phyloP scores from a whole-genome alignment of 2,888 invertebrate species.

The Mythimna impura region DNA sequence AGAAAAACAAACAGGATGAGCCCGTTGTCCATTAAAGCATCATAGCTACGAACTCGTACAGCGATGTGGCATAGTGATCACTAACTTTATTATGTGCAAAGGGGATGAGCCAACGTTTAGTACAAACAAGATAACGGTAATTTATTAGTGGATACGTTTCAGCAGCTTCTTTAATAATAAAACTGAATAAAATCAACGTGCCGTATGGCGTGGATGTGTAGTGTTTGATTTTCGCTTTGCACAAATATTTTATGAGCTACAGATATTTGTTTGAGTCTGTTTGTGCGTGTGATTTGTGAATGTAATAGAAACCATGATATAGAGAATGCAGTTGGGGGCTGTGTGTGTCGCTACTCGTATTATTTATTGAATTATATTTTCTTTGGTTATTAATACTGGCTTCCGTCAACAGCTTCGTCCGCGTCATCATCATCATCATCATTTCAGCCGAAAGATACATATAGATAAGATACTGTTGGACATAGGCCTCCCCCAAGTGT shows the following conservation, averaged over 20 bases:
- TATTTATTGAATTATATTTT: constrained; percentile 5
- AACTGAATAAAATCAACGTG: constrained; percentile 23
- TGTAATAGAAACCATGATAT: constrained; percentile 35
- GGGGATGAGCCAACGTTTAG: constrained; percentile 28
- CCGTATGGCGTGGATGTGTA: constrained; percentile 25
- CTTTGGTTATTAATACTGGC: background rate
- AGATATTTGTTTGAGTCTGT: constrained; percentile 49
- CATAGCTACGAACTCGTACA: constrained; percentile 17
- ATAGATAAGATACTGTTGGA: too few relatives aligned
- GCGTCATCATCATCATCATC: too few relatives aligned
- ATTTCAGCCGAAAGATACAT: too few relatives aligned
- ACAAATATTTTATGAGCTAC: constrained; percentile 52
- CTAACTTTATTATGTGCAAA: constrained; percentile 43
- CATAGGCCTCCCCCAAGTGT: too few relatives aligned
- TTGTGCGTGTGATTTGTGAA: constrained; percentile 48
- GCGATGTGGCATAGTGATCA: constrained; percentile 25
- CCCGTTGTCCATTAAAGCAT: constrained; percentile 52
- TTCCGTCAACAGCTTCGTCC: background rate
- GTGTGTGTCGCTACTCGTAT: background rate
- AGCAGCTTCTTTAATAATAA: constrained; percentile 34
- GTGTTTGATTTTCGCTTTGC: constrained; percentile 33
- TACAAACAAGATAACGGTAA: constrained; percentile 45
- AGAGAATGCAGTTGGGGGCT: constrained; percentile 10
- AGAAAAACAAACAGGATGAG: constrained; percentile 70
- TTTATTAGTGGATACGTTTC: constrained; percentile 33